Evolutionary conservation across 2,888 invertebrate species (phyloP), one percentile per base, ranked within the genome.

Genomic region (Parascotia fuliginaria): DNA sequence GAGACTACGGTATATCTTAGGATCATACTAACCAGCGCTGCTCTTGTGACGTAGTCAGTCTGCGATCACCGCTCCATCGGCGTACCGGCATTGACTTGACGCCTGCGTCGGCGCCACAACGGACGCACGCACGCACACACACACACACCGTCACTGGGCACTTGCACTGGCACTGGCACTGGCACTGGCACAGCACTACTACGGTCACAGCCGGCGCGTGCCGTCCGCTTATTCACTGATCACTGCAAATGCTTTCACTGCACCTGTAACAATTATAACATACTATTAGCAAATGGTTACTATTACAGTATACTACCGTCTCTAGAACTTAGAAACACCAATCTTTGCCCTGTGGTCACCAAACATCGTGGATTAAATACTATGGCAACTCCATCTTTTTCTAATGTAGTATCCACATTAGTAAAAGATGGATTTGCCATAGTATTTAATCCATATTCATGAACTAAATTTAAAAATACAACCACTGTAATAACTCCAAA

Each of bases 41-140:
- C 89, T 82, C 79, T 85, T 82, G 88, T 82, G 85, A 85, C 80
- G 84, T 81, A 81, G 81, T 87, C 82, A 86, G 79, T 74, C 83
- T 77, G 82, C 83, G 88, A 91, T 92, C 92, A 92, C 92, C 92
- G 90, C 80, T 90, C 92, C 92, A 92, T 92, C 87, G 88, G 85
- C 87, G 81, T 84, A 87, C 85, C 85, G 86, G 87, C 90, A 90
- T 90, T 77, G 86, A 88, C 76, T 81, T 82, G 83, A 82, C 79
- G 79, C 77, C 79, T 70, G 80, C 82, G 84, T 79, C 80, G 84
- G 85, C 87, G 85, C 81, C 85, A 78, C 87, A 62, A 58, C 77
- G 79, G 84, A 83, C 86, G 82, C 72, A 45, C 68, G 54, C 60
- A 65, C 68, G 57, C 71, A 62, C 75, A 58, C 72, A 65, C 73